Percentiles rank a stretch among this genome's conserved stretches.
Conservation (phyloP, 2,888 invertebrate species). For the Eupithecia vulgata region DNA sequence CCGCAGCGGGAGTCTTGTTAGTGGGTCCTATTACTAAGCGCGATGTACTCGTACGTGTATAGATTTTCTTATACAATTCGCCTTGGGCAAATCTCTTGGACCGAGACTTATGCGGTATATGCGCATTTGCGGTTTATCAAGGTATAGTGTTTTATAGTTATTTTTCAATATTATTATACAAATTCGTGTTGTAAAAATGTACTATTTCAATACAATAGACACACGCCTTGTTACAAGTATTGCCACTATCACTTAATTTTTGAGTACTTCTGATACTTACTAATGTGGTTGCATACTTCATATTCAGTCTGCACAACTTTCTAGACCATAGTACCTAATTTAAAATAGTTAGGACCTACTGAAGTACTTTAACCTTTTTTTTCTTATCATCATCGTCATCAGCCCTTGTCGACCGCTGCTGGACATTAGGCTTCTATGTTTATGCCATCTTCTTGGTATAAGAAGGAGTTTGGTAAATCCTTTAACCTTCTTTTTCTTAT, state of each 20-base stretch:
- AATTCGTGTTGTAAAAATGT: not conserved
- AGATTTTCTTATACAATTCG: constrained; percentile 28
- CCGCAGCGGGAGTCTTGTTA: constrained; percentile 59
- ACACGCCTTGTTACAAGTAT: not conserved
- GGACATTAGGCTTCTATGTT: not conserved
- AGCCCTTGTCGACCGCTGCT: not conserved
- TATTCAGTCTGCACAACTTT: not conserved
- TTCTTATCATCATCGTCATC: not conserved
- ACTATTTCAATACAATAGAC: not conserved
- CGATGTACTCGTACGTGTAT: constrained; percentile 30
- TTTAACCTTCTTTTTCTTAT: too few species aligned
- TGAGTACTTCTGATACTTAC: not conserved
- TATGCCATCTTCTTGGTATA: not conserved
- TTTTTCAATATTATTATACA: not conserved
- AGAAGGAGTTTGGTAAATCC: too few species aligned
- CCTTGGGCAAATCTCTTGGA: not conserved
- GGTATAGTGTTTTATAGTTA: not conserved
- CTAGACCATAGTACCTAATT: not conserved
- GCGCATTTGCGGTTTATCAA: not conserved
- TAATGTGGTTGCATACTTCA: not conserved
- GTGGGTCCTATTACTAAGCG: constrained; percentile 39
- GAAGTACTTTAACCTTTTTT: not conserved
- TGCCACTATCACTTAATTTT: not conserved
- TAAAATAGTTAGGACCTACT: too few species aligned
- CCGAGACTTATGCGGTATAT: not conserved